Percentiles rank a stretch among this genome's conserved stretches.
Evolutionary conservation across 1,140 invertebrate genomes (phyloP).

Genomic region (Galleria mellonella): DNA sequence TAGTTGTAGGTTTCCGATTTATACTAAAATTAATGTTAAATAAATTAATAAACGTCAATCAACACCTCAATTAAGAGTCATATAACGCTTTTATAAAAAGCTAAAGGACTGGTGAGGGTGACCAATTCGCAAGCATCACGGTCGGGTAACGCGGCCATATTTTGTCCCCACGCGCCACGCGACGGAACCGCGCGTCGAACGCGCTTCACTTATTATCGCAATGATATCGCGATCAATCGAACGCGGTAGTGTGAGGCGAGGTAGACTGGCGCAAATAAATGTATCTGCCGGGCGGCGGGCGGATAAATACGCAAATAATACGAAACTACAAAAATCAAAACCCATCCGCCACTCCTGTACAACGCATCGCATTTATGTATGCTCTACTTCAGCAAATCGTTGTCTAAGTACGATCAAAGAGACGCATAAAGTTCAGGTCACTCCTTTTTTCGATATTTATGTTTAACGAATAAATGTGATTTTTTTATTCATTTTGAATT

Average conservation of each 20-base stretch:
- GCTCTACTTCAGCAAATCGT: conserved; percentile 34
- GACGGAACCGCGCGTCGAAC: conserved; percentile 55
- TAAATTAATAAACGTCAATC: too few relatives aligned
- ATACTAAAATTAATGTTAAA: too few relatives aligned
- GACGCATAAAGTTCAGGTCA: too few relatives aligned
- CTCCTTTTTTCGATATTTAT: too few relatives aligned
- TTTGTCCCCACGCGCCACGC: conserved; percentile 38
- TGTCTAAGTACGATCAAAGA: too few relatives aligned
- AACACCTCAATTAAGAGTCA: not conserved
- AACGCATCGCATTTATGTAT: conserved; percentile 16
- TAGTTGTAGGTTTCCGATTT: too few relatives aligned
- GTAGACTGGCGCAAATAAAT: conserved; percentile 58
- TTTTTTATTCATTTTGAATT: too few relatives aligned
- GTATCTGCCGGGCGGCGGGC: conserved; percentile 66
- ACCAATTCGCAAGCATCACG: conserved; percentile 16
- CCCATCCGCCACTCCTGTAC: conserved; percentile 68
- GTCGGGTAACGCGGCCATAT: conserved; percentile 33
- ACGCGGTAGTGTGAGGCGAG: conserved; percentile 21
- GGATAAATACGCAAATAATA: conserved; percentile 74
- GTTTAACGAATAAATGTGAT: too few relatives aligned
- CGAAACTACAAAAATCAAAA: conserved; percentile 75
- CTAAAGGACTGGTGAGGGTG: conserved; percentile 11
- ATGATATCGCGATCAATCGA: conserved; percentile 74
- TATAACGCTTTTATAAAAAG: conserved; percentile 8
- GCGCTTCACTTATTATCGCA: conserved; percentile 65